phyloP scores from a whole-genome alignment of 2,888 invertebrate genomes.

The Dilophus febrilis region DNA sequence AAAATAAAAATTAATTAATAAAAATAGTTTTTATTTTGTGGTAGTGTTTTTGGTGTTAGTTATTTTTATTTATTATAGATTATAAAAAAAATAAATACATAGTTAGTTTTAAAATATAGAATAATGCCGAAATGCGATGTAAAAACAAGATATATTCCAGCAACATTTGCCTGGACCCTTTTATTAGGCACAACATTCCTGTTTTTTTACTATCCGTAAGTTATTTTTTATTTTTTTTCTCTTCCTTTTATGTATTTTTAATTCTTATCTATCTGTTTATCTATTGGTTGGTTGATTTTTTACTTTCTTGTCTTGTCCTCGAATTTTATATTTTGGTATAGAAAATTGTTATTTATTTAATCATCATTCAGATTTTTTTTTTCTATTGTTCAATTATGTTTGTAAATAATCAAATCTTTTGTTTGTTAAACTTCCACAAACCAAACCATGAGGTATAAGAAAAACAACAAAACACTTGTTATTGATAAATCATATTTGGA shows the following conservation, averaged over 20 bases:
- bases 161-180: slow-evolving; percentile 95
- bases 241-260: slow-evolving; percentile 6
- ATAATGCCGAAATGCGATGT: slow-evolving; percentile 92
- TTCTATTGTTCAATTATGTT: no score
- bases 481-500: no score
- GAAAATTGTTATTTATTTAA: no score
- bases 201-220: slow-evolving; percentile 97
- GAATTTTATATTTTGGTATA: no score
- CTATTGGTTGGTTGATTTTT: no score
- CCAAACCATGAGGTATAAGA: no score
- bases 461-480: no score
- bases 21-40: background rate
- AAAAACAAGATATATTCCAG: slow-evolving; percentile 93
- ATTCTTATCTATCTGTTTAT: background rate
- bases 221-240: slow-evolving; percentile 26
- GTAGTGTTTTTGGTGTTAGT: no score
- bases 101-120: slow-evolving; percentile 4
- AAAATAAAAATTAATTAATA: background rate
- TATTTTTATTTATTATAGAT: background rate
- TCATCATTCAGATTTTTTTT: no score
- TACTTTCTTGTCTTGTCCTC: no score
- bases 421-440: no score
- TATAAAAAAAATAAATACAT: background rate
- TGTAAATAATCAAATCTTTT: no score
- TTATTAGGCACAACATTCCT: slow-evolving; percentile 82